Base-by-base conservation (phyloP, 2,113 vertebrate species). In the Ptychochromis oligacanthus region DNA sequence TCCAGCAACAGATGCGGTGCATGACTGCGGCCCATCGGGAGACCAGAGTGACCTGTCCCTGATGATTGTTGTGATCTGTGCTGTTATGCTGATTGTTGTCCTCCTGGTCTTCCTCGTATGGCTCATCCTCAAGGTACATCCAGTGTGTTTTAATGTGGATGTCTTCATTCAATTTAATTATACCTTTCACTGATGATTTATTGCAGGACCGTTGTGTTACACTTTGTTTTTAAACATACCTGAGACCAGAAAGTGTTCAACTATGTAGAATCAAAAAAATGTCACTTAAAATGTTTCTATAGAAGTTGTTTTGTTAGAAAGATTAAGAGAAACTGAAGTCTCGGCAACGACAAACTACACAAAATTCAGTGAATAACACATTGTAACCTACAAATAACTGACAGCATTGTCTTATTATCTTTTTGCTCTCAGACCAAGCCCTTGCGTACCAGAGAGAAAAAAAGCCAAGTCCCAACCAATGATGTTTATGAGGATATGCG, bases 401-500 rank as follows among this genome's bases (percentile, higher is more conserved):
- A 49, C 5, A 0, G 43, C 1, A 52, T 49, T 52, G 26, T 70
- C 43, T 6, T 87, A 52, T 49, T 52, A 46, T 70, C 43, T 6
- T 87, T 34, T 77, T 40, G 5, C 76, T 64, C 0, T 0, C 82
- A 93, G 85, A 79, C 7, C 1, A 93, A 65, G 65, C 8, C 3
- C 0, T 14, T 1, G 17, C 9, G 7, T 4, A 9, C 7, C 11
- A 34, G 38, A 34, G 12, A 1, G 18, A 90, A 74, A 81, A 64
- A 46, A 10, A 49, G 26, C 2, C 70, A 1, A 0, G 0, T 12
- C 28, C 0, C 49, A 28, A 62, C 5, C 67, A 93, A 80, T 8
- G 94, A 94, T n/a, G 92, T 94, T 28, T 94, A 95, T 3, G 94
- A 95, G 46, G 93, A 94, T 12, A 95, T 95, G 94, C 90, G 91